Evolutionary conservation across 2,888 invertebrate species (phyloP).

Genomic region (Mimas tiliae): DNA sequence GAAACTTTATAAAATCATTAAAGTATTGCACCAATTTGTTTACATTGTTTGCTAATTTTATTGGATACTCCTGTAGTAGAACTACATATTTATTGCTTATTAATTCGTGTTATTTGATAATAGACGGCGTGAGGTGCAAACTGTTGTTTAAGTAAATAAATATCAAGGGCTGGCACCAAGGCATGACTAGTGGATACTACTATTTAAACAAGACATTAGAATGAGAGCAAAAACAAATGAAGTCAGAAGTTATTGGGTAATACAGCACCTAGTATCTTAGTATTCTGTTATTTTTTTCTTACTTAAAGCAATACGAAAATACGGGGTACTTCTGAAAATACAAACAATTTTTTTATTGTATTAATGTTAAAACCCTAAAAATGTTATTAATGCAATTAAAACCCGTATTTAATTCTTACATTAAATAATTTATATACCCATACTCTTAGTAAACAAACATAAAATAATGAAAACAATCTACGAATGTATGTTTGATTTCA

Average conservation of each 20-base stretch:
- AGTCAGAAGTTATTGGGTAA: too few species aligned
- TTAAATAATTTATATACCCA: neutral
- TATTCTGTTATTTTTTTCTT: too few species aligned
- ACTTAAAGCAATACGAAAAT: too few species aligned
- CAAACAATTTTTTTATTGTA: too few species aligned
- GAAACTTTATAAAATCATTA: too few species aligned
- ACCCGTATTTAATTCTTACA: neutral
- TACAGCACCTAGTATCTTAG: too few species aligned
- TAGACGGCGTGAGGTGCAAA: neutral
- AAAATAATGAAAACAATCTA: constrained; percentile 29
- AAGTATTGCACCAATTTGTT: neutral
- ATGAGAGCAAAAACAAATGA: too few species aligned
- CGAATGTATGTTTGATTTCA: constrained; percentile 56
- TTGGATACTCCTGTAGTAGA: neutral
- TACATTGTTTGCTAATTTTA: neutral
- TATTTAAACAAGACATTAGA: too few species aligned
- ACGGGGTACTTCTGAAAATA: too few species aligned
- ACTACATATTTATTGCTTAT: neutral
- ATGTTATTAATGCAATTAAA: neutral
- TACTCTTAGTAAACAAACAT: constrained; percentile 1
- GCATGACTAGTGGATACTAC: neutral
- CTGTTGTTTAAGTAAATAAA: neutral
- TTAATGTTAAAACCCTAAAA: neutral
- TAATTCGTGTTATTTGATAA: neutral
- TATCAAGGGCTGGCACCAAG: neutral